Evolutionary conservation across 2,888 invertebrate species (phyloP).

Genomic region (Mamestra brassicae): DNA sequence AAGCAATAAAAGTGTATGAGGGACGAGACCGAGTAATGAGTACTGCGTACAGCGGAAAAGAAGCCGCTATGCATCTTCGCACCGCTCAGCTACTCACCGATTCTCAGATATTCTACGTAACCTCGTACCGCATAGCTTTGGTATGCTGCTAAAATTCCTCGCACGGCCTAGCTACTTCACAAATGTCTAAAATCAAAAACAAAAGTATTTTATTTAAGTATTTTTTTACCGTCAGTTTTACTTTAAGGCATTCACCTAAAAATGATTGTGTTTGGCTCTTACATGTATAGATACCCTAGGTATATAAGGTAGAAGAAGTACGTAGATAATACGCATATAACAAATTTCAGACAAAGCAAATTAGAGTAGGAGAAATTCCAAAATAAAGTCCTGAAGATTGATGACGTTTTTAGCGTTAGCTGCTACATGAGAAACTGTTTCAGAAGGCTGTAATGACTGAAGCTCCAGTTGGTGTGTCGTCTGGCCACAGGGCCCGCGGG

Average conservation of each 20-base stretch:
- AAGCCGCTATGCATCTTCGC: background rate
- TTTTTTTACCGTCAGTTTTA: no score
- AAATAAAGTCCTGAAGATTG: background rate
- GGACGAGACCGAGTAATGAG: no score
- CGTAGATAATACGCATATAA: background rate
- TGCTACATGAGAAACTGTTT: background rate
- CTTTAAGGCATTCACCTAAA: no score
- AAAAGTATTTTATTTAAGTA: no score
- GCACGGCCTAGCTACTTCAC: background rate
- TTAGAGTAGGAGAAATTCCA: background rate
- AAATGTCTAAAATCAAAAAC: no score
- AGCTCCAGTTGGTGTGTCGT: background rate
- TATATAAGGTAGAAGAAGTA: background rate
- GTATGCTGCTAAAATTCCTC: background rate
- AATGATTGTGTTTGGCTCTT: no score
- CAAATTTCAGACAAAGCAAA: background rate
- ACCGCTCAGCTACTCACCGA: background rate
- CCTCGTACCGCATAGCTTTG: background rate
- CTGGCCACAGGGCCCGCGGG: background rate
- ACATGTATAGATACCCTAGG: background rate
- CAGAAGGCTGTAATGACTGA: conserved; percentile 10
- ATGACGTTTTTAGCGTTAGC: background rate
- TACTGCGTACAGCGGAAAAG: background rate
- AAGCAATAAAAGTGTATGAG: background rate
- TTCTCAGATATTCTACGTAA: background rate